phyloP scores from a whole-genome alignment of 1,140 invertebrate species.

The Drosophila pachea region DNA sequence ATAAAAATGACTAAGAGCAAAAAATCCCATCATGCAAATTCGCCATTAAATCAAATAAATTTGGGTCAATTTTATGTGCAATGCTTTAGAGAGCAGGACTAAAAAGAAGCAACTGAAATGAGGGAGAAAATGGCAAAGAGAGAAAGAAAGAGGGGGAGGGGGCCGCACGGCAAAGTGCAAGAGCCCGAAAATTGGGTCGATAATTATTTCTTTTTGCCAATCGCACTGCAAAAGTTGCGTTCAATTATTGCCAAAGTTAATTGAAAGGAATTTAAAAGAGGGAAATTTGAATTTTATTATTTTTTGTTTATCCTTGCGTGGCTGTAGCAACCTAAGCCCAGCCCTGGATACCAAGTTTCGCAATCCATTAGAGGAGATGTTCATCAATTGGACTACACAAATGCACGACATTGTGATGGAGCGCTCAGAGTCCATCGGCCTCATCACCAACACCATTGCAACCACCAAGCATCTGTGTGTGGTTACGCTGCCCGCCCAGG shows the following conservation, averaged over 20 bases:
- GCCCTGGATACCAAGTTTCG: constrained; percentile 83
- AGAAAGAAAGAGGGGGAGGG: not conserved
- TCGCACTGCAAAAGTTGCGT: constrained; percentile 24
- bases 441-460: not conserved
- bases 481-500: constrained; percentile 84
- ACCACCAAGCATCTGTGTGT: constrained; percentile 43
- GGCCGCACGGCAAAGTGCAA: constrained; percentile 7
- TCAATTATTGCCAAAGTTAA: constrained; percentile 16
- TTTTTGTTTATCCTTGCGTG: constrained; percentile 13
- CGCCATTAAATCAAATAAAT: constrained; percentile 46
- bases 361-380: constrained; percentile 85
- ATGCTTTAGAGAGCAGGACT: constrained; percentile 22
- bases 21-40: constrained; percentile 34
- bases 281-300: constrained; percentile 8
- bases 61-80: constrained; percentile 35
- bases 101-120: constrained; percentile 20
- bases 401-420: constrained; percentile 83
- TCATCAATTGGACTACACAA: constrained; percentile 88
- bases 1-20: constrained; percentile 8
- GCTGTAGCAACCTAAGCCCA: constrained; percentile 61
- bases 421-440: constrained; percentile 45
- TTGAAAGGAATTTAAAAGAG: constrained; percentile 8
- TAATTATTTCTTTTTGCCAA: constrained; percentile 15
- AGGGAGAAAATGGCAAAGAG: not conserved
- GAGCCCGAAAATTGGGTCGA: constrained; percentile 43